phyloP scores from a whole-genome alignment of 2,797 vertebrate genomes.

The Ptychadena robeensis region DNA sequence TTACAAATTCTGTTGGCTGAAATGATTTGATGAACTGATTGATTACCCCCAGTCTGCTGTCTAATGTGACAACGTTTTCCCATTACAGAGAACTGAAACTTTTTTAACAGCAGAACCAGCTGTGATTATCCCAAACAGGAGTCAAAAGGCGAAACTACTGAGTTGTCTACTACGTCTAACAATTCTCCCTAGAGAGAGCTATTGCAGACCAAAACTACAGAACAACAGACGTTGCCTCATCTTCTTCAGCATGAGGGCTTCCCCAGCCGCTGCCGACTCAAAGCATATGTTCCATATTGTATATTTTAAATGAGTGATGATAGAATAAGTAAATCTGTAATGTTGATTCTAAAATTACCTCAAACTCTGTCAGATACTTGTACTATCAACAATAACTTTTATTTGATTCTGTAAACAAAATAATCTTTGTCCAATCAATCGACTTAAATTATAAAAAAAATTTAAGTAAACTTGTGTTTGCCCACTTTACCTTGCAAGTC shows the following conservation, averaged over 20 bases:
- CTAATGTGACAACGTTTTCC: not conserved
- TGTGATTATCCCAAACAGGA: conserved; percentile 14
- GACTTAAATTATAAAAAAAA: no score
- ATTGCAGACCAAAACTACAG: conserved; percentile 6
- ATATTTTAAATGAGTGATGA: no score
- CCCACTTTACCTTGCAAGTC: no score
- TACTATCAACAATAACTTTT: no score
- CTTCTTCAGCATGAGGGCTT: not conserved
- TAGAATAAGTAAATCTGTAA: no score
- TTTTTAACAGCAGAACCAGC: not conserved
- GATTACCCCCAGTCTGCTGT: not conserved
- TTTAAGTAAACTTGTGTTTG: no score
- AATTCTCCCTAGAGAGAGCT: conserved; percentile 42
- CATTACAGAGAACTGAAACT: not conserved
- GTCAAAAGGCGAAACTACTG: not conserved
- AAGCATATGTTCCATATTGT: not conserved
- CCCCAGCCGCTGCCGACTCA: not conserved
- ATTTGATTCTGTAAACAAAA: no score
- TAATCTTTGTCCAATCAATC: no score
- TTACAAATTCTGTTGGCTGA: conserved; percentile 6
- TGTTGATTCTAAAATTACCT: no score
- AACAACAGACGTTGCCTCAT: conserved; percentile 43
- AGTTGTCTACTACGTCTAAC: conserved; percentile 1
- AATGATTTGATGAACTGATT: conserved; percentile 11
- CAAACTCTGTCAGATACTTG: no score